These are phyloP conservation scores for Cheilosia urbana DNA, from an alignment of 2,888 invertebrate genomes.

Conservation along the genomic window DNA sequence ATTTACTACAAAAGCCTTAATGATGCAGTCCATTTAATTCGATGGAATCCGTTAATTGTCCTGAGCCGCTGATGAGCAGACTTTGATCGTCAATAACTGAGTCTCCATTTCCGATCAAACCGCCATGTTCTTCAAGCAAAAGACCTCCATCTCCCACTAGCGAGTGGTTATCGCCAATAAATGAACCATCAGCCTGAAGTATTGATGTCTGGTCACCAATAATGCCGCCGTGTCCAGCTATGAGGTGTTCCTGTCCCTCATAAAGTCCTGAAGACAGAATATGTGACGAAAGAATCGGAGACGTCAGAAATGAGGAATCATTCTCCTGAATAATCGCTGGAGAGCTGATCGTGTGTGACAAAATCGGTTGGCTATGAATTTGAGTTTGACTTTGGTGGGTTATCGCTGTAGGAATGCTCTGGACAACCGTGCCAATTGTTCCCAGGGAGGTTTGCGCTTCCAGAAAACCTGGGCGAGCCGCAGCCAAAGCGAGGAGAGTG, in stretches of 20 bases:
- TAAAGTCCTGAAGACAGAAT: constrained; percentile 29
- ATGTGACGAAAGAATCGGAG: constrained; percentile 38
- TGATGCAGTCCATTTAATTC: constrained; percentile 6
- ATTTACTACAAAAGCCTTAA: not conserved
- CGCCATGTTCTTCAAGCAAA: constrained; percentile 2
- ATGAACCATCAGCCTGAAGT: not conserved
- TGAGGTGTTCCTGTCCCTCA: constrained; percentile 4
- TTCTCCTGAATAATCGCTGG: constrained; percentile 28
- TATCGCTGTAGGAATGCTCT: constrained; percentile 49
- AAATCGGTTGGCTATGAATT: constrained; percentile 47
- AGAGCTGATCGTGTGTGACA: constrained; percentile 24
- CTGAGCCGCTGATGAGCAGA: not conserved
- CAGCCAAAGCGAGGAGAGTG: constrained; percentile 26
- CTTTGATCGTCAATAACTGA: constrained; percentile 6
- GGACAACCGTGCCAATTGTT: constrained; percentile 26
- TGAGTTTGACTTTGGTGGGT: constrained; percentile 61
- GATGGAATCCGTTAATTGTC: not conserved
- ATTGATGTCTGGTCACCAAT: constrained; percentile 15
- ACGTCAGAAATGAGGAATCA: constrained; percentile 2
- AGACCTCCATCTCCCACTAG: constrained; percentile 10
- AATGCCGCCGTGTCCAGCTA: not conserved
- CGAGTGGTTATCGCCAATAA: constrained; percentile 18
- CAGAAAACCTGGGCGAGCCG: constrained; percentile 49
- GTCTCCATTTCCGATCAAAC: constrained; percentile 10
- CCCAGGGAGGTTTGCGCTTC: constrained; percentile 14